phyloP scores from a whole-genome alignment of 2,113 vertebrate species.

The Chascanopsetta lugubris region DNA sequence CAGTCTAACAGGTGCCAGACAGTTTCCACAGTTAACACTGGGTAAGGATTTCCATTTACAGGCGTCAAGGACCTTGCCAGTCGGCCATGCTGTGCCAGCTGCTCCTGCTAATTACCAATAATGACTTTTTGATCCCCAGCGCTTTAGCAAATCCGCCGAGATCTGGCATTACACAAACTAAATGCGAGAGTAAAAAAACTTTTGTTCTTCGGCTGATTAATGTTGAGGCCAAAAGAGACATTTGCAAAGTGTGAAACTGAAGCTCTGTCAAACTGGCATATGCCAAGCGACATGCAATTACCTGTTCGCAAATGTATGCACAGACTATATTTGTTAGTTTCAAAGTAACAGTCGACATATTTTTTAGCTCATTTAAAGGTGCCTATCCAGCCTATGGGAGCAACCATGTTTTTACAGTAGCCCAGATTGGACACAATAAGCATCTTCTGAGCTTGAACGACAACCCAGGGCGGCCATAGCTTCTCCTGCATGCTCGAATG shows the following conservation, averaged over 20 bases:
- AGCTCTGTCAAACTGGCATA: neutral
- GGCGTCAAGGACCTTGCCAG: conserved; percentile 8
- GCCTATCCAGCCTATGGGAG: no score
- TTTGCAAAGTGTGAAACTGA: conserved; percentile 7
- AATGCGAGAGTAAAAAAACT: conserved; percentile 20
- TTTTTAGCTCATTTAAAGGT: no score
- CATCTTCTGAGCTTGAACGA: no score
- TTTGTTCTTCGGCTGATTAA: conserved; percentile 11
- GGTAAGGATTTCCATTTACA: conserved; percentile 23
- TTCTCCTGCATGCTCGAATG: no score
- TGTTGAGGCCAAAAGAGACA: neutral
- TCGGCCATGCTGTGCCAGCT: conserved; percentile 23
- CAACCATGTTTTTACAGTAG: no score
- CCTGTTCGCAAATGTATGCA: neutral
- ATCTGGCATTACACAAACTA: conserved; percentile 43
- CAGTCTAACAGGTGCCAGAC: neutral
- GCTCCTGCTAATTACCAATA: conserved; percentile 46
- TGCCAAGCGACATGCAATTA: neutral
- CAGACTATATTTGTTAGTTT: neutral
- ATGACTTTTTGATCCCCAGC: conserved; percentile 50
- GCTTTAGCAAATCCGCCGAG: conserved; percentile 51
- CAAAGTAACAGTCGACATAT: neutral
- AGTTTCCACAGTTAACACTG: neutral
- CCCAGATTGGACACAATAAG: no score
- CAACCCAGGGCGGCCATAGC: no score